These are phyloP conservation scores for Panopea generosa DNA, from an alignment of 2,888 invertebrate species.

Conservation along the genomic window DNA sequence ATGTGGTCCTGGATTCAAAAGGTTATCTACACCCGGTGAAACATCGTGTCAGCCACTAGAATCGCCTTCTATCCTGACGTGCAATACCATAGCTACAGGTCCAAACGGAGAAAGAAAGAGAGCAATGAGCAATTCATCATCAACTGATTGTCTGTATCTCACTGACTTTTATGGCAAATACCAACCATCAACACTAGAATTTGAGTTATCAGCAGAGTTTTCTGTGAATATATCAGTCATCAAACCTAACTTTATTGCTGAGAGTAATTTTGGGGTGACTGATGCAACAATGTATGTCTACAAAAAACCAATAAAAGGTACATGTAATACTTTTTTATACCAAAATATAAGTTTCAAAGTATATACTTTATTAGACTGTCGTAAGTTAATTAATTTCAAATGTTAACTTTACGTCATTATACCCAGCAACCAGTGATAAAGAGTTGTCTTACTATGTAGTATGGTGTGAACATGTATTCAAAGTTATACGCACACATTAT, in stretches of 20 bases:
- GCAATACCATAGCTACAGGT: background rate
- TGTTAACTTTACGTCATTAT: no score
- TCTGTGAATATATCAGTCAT: no score
- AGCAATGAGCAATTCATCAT: conserved; percentile 4
- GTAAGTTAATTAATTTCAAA: no score
- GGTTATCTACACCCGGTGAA: background rate
- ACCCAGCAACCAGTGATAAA: no score
- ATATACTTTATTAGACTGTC: no score
- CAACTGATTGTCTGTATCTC: conserved; percentile 11
- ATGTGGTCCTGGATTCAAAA: conserved; percentile 2
- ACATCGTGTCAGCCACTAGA: conserved; percentile 2
- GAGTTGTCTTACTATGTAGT: no score
- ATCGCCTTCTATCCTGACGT: background rate
- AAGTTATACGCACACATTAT: no score
- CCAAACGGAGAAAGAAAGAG: background rate
- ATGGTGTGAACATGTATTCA: no score
- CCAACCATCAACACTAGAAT: conserved; percentile 2
- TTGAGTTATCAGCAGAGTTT: no score
- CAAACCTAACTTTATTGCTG: no score
- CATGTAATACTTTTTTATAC: no score
- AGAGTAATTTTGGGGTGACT: conserved; percentile 25
- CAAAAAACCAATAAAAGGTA: conserved; percentile 7
- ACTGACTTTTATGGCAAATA: conserved; percentile 35
- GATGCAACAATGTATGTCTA: conserved; percentile 7
- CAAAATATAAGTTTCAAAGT: no score